Percentiles rank a stretch among this genome's conserved stretches.
These are phyloP conservation scores for Luffia ferchaultella DNA, from an alignment of 2,888 invertebrate species.

Conservation along the genomic window DNA sequence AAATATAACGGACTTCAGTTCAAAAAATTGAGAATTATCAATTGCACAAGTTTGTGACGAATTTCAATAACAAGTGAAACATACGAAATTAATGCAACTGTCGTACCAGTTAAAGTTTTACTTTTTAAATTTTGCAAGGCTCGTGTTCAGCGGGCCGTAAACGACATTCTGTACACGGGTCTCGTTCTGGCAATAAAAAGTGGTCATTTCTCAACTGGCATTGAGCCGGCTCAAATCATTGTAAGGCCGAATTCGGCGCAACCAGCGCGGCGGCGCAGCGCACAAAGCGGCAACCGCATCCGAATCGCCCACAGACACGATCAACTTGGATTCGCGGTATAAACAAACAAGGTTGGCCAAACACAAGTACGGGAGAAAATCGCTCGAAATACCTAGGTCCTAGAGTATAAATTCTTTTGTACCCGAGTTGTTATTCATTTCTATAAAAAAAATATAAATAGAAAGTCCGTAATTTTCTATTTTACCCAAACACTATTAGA, in stretches of 20 bases:
- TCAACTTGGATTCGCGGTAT: conserved; percentile 32
- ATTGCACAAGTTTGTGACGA: too few relatives aligned
- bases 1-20: too few relatives aligned
- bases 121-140: too few relatives aligned
- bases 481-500: too few relatives aligned
- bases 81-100: too few relatives aligned
- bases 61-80: too few relatives aligned
- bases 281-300: background rate
- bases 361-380: conserved; percentile 24
- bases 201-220: background rate
- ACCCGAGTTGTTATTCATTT: background rate
- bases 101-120: too few relatives aligned
- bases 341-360: conserved; percentile 57
- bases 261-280: background rate
- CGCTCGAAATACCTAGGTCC: conserved; percentile 21
- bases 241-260: background rate
- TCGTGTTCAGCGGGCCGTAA: too few relatives aligned
- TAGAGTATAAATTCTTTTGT: conserved; percentile 21
- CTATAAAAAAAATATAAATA: too few relatives aligned
- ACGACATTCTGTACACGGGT: too few relatives aligned
- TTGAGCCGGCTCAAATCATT: background rate
- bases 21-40: too few relatives aligned
- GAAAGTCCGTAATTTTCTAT: too few relatives aligned
- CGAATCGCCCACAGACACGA: conserved; percentile 11
- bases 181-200: background rate